These are phyloP conservation scores for Eupithecia dodoneata DNA, from an alignment of 2,888 invertebrate genomes.

Conservation along the genomic window DNA sequence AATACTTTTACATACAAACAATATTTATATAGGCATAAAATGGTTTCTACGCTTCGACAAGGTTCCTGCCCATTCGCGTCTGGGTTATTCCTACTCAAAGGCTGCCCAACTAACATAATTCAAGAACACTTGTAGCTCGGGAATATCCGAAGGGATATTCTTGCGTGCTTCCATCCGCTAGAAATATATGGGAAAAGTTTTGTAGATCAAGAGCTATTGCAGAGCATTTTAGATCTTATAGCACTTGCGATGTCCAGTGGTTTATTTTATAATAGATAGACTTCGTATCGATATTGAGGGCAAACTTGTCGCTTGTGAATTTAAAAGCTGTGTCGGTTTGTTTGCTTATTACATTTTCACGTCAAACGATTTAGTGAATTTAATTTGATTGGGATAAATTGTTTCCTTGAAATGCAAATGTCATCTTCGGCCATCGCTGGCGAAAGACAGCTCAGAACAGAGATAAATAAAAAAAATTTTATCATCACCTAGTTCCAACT, in stretches of 20 bases:
- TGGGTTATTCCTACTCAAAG: neutral
- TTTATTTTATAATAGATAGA: neutral
- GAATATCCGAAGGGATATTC: constrained; percentile 15
- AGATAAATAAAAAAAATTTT: no score
- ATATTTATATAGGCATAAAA: neutral
- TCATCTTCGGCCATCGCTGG: no score
- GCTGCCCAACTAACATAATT: constrained; percentile 15
- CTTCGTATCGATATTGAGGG: neutral
- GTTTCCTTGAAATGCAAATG: no score
- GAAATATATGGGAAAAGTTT: constrained; percentile 10
- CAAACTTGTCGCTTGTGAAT: neutral
- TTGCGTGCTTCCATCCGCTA: neutral
- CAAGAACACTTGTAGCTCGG: constrained; percentile 14
- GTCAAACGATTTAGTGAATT: no score
- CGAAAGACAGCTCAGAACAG: no score
- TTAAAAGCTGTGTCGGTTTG: neutral
- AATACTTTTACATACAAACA: no score
- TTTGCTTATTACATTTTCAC: neutral
- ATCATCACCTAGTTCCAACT: no score
- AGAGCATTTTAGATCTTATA: constrained; percentile 3
- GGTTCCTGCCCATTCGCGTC: neutral
- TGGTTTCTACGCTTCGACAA: neutral
- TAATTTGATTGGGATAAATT: no score
- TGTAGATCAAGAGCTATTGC: constrained; percentile 1
- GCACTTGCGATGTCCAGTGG: neutral